Base-by-base conservation (phyloP, 2,797 vertebrate genomes). In the Menidia menidia region DNA sequence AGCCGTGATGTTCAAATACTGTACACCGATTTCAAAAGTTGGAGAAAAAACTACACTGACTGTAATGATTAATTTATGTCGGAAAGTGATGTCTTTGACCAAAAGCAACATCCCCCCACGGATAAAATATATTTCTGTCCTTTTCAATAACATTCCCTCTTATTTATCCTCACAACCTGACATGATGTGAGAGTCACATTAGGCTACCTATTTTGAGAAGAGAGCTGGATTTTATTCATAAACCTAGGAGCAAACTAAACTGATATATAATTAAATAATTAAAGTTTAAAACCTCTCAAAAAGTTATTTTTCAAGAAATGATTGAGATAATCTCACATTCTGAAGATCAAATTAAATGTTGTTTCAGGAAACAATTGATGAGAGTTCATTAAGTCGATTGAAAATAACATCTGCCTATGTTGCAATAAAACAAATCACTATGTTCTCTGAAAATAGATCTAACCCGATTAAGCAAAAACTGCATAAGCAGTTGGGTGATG, bases 1-100 rank as follows among this genome's bases (percentile, higher is more conserved):
- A 64, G 83, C 79, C 84, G 80, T 31, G 78, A 80, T 71, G 64
- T 75, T 82, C 84, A 80, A 78, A 73, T 5, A 77, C 35, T 25
- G 25, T 53, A 57, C n/a, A 55, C 67, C 43, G 14, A 33, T 61
- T 15, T 58, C 50, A 0, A 60, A 68, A 66, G 10, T 3, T 25
- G 25, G 35, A 6, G 9, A 39, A 39, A 39, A 9, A 9, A 6
- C 1, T 39, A 6, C 9, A 39, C 35, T 39, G 3, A 14, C 14
- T 48, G 15, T 18, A 33, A 4, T 15, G 14, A 18, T 1, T 13
- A 6, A 1, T 43, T 31, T 31, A 42, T n/a, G 2, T 35, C 42
- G 12, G 14, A 31, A 30, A 14, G 3, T 35, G 35, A 32, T 55
- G 3, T 44, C 12, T 10, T 32, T 19, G 31, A 30, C 60, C 3